phyloP scores from a whole-genome alignment of 2,888 invertebrate species.

The Geophilus truncorum region DNA sequence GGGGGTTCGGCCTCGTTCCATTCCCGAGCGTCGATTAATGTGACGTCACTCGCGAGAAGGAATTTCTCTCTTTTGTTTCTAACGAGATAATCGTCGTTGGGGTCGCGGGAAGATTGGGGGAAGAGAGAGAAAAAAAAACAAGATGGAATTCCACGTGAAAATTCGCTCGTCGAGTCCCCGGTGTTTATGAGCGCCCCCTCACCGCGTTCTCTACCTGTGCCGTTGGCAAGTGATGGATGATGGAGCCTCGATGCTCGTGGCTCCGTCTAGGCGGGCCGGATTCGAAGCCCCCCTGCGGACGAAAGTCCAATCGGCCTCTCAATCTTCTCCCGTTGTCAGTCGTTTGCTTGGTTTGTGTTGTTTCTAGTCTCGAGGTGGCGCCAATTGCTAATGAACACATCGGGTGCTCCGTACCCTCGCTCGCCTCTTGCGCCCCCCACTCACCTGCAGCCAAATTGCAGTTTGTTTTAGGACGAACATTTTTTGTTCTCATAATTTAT shows the following conservation, averaged over 20 bases:
- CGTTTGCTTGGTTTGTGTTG: background rate
- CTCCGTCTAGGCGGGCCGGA: constrained; percentile 20
- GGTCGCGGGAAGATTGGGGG: no score
- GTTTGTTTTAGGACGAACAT: constrained; percentile 3
- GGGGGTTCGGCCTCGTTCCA: background rate
- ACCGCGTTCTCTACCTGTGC: background rate
- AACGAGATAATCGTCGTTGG: no score
- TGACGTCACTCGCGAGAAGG: background rate
- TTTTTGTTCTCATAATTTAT: background rate
- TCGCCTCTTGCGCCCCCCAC: background rate
- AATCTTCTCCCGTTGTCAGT: constrained; percentile 16
- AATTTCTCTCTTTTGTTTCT: no score
- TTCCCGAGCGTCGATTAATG: background rate
- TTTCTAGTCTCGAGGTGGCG: constrained; percentile 20
- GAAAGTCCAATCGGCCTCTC: background rate
- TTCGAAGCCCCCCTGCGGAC: constrained; percentile 19
- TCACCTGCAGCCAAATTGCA: background rate
- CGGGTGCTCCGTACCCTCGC: background rate
- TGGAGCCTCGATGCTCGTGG: constrained; percentile 20
- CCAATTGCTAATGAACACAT: constrained; percentile 20
- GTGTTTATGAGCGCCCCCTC: constrained; percentile 13
- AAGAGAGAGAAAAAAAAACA: background rate
- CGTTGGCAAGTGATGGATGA: constrained; percentile 20
- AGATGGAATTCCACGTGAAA: background rate
- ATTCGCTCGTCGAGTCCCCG: background rate